phyloP scores from a whole-genome alignment of 2,888 invertebrate genomes.

The Ophion ventricosus region DNA sequence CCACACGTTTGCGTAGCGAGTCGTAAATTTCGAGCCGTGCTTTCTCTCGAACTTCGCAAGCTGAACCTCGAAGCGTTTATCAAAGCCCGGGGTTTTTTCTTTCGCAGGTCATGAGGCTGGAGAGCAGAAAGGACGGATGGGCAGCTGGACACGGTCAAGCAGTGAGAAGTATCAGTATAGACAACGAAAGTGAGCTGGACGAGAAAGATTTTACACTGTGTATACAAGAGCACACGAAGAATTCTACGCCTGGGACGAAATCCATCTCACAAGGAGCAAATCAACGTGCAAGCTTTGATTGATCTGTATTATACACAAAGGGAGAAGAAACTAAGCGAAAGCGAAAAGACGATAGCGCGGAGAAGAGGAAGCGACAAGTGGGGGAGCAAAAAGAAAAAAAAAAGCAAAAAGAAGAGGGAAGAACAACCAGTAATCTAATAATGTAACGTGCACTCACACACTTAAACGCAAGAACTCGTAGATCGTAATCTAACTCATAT shows the following conservation, averaged over 20 bases:
- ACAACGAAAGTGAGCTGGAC: constrained; percentile 85
- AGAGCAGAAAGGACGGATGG: constrained; percentile 85
- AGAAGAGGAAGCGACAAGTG: neutral
- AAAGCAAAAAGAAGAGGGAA: constrained; percentile 14
- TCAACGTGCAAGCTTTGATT: constrained; percentile 42
- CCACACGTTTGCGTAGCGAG: no score
- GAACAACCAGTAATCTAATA: constrained; percentile 53
- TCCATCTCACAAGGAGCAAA: constrained; percentile 15
- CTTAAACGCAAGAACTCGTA: constrained; percentile 58
- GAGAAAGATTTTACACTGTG: constrained; percentile 83
- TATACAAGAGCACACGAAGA: constrained; percentile 79
- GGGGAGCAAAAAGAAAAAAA: neutral
- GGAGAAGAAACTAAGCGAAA: constrained; percentile 29
- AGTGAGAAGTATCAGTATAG: constrained; percentile 81
- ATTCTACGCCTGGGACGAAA: constrained; percentile 59
- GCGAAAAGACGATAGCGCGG: neutral
- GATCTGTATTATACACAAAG: constrained; percentile 54
- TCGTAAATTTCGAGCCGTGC: no score
- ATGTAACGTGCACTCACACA: constrained; percentile 52
- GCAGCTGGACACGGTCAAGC: constrained; percentile 78
- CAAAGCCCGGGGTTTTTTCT: constrained; percentile 18
- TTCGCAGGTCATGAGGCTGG: constrained; percentile 89
- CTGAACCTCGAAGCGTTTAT: neutral
- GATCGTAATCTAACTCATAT: constrained; percentile 62
- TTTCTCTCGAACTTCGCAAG: neutral